These are phyloP conservation scores for Drosophila nikananu DNA, from an alignment of 1,140 invertebrate genomes.

Conservation along the genomic window DNA sequence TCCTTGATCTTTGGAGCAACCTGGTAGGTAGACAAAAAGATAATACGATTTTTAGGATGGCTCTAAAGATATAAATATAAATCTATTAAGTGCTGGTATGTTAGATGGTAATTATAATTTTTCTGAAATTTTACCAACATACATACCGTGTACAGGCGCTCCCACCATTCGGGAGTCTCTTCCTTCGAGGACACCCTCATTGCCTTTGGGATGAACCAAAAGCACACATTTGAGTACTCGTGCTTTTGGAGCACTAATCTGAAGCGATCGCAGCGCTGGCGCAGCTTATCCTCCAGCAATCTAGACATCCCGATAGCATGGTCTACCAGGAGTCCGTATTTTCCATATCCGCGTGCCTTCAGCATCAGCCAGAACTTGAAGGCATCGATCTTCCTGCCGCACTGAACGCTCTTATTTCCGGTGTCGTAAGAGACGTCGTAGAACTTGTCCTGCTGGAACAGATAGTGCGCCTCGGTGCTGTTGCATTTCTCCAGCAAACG, in stretches of 20 bases:
- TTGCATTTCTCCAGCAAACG: slow-evolving; percentile 90
- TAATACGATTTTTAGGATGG: neutral
- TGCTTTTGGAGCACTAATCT: slow-evolving; percentile 87
- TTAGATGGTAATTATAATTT: too few species aligned
- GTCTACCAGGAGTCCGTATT: slow-evolving; percentile 88
- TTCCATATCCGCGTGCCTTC: slow-evolving; percentile 90
- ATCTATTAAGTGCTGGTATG: neutral
- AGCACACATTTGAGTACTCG: slow-evolving; percentile 94
- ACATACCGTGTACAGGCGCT: slow-evolving; percentile 87
- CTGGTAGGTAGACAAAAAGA: slow-evolving; percentile 83
- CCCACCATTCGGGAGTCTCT: slow-evolving; percentile 90
- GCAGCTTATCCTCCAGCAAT: slow-evolving; percentile 86
- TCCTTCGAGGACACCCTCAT: slow-evolving; percentile 87
- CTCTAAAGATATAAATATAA: neutral
- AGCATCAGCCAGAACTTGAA: slow-evolving; percentile 98
- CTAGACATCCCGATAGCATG: slow-evolving; percentile 87
- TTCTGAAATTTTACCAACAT: slow-evolving; percentile 1
- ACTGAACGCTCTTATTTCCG: slow-evolving; percentile 97
- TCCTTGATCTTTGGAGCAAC: slow-evolving; percentile 95
- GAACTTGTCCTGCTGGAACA: slow-evolving; percentile 97
- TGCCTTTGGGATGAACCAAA: slow-evolving; percentile 95
- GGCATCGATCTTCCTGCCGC: slow-evolving; percentile 96
- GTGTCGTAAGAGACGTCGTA: slow-evolving; percentile 96
- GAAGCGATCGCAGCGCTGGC: slow-evolving; percentile 86
- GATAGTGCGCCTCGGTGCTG: slow-evolving; percentile 92